A percentile compares a stretch with the other conserved stretches of the same genome.
These are phyloP conservation scores for Yoshiicerus persimilis DNA, from an alignment of 1,140 invertebrate species.

Conservation along the genomic window DNA sequence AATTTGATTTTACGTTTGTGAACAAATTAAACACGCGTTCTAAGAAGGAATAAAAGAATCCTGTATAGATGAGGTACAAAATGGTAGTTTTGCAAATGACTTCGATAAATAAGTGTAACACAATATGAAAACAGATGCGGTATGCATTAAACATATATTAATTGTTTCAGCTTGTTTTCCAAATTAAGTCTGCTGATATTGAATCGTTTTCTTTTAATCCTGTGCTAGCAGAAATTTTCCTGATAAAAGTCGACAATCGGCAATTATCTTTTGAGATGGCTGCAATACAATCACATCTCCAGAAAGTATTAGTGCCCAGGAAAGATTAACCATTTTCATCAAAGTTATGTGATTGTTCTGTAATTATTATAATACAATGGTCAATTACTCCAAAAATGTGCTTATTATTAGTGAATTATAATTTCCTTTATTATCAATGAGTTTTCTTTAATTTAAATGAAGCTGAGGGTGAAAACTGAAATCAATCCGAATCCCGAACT, in stretches of 20 bases:
- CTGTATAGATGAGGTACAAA: constrained; percentile 51
- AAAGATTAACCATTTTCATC: constrained; percentile 83
- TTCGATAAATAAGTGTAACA: not conserved
- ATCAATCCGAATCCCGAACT: too few species aligned
- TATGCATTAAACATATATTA: constrained; percentile 5
- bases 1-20: too few species aligned
- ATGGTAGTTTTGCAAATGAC: not conserved
- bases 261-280: constrained; percentile 83
- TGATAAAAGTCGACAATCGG: constrained; percentile 61
- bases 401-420: too few species aligned
- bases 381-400: too few species aligned
- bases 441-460: too few species aligned
- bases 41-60: constrained; percentile 56
- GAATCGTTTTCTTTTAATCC: constrained; percentile 57
- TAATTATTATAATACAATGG: too few species aligned
- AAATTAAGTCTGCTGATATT: constrained; percentile 53
- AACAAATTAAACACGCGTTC: too few species aligned
- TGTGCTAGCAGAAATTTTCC: too few species aligned
- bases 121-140: not conserved
- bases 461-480: too few species aligned
- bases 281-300: constrained; percentile 84
- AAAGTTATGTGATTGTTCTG: too few species aligned
- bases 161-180: constrained; percentile 53
- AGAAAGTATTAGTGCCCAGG: constrained; percentile 83
- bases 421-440: too few species aligned